phyloP scores from a whole-genome alignment of 2,797 vertebrate species.

The Poeciliopsis turneri region DNA sequence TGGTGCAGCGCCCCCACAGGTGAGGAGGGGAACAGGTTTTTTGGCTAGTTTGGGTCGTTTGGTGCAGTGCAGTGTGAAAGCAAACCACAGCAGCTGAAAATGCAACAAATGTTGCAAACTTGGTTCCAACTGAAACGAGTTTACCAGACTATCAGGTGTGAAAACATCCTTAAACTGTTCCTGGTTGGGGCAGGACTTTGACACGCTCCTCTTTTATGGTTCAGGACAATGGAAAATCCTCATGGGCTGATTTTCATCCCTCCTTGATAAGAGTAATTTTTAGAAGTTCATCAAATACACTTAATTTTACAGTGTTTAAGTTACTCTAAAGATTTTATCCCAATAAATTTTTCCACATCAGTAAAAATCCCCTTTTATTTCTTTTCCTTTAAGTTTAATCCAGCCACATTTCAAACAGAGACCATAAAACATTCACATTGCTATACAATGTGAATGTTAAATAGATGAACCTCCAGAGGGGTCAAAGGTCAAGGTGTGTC shows the following conservation, averaged over 20 bases:
- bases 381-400: neutral
- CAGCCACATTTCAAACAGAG: neutral
- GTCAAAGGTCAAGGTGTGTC: slow-evolving; percentile 1
- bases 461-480: neutral
- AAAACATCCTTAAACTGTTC: too few species aligned
- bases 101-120: too few species aligned
- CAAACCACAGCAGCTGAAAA: too few species aligned
- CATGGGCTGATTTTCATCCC: neutral
- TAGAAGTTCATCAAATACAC: neutral
- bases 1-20: too few species aligned
- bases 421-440: neutral
- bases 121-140: too few species aligned
- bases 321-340: neutral
- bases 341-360: neutral
- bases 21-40: too few species aligned
- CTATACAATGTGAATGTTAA: slow-evolving; percentile 1
- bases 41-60: too few species aligned
- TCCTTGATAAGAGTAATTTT: neutral
- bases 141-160: too few species aligned
- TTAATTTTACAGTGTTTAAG: neutral
- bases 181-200: neutral
- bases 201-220: neutral
- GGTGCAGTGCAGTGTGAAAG: too few species aligned
- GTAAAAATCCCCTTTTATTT: neutral
- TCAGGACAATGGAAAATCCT: neutral